A percentile compares a stretch with the other conserved stretches of the same genome.
Evolutionary conservation across 2,113 vertebrate species (phyloP).

Genomic region (Saccopteryx leptura): DNA sequence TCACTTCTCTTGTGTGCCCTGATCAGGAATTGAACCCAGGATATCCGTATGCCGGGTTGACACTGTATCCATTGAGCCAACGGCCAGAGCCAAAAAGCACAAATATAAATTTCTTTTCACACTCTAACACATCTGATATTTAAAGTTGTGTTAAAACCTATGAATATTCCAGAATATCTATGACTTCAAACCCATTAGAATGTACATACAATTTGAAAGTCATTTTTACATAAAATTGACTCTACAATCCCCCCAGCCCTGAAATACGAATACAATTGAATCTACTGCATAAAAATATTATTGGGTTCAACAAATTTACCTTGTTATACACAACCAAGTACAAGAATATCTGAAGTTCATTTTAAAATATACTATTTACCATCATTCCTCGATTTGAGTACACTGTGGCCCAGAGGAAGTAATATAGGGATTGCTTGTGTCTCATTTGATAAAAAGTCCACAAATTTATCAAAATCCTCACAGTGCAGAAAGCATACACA

Average conservation of each 20-base stretch:
- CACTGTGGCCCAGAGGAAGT: background rate
- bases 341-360: conserved; percentile 8
- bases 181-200: background rate
- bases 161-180: background rate
- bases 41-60: too few relatives aligned
- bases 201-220: background rate
- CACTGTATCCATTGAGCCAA: too few relatives aligned
- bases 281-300: background rate
- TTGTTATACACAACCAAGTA: background rate
- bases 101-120: conserved; percentile 37
- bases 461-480: background rate
- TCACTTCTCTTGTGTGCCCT: too few relatives aligned
- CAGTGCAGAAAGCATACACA: background rate
- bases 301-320: conserved; percentile 16
- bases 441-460: background rate
- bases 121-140: background rate
- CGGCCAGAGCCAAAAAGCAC: background rate
- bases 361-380: background rate
- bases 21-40: too few relatives aligned
- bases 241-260: background rate
- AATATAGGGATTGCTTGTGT: background rate
- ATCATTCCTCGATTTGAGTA: background rate
- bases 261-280: background rate
- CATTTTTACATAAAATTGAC: conserved; percentile 31
- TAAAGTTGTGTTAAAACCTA: background rate